phyloP scores from a whole-genome alignment of 2,113 vertebrate genomes.

The Mirza zaza region DNA sequence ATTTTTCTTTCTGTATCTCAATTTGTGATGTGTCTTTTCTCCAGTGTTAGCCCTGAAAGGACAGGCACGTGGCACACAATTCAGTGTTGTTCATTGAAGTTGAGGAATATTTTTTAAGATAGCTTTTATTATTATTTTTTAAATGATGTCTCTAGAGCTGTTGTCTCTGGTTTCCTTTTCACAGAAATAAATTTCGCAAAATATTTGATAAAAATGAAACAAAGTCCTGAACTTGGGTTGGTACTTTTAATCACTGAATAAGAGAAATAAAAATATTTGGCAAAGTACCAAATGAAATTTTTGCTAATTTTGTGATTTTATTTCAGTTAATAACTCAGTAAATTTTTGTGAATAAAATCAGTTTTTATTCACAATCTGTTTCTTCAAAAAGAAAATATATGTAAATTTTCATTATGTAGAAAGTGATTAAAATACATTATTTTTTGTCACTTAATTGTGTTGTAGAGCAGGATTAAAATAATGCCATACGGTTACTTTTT shows the following conservation, averaged over 20 bases:
- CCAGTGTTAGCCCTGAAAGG: background rate
- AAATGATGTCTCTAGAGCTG: background rate
- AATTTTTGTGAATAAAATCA: slow-evolving; percentile 24
- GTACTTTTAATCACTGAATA: background rate
- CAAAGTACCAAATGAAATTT: background rate
- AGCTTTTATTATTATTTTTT: background rate
- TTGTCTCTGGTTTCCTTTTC: slow-evolving; percentile 29
- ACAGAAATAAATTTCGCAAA: slow-evolving; percentile 34
- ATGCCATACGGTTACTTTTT: slow-evolving; percentile 18
- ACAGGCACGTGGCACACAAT: background rate
- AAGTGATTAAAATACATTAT: slow-evolving; percentile 16
- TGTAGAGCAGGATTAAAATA: slow-evolving; percentile 26
- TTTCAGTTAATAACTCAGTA: background rate
- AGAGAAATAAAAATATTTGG: slow-evolving; percentile 34
- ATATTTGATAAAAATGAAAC: slow-evolving; percentile 7
- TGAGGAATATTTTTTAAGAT: slow-evolving; percentile 37
- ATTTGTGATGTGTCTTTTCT: background rate
- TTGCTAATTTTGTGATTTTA: slow-evolving; percentile 40
- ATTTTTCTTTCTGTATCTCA: background rate
- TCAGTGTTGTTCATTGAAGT: background rate
- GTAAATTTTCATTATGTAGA: background rate
- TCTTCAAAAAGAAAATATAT: background rate
- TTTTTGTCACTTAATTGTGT: background rate
- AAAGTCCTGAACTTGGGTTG: background rate
- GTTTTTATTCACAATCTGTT: background rate